phyloP scores from a whole-genome alignment of 2,113 vertebrate species.

The Pipa parva region DNA sequence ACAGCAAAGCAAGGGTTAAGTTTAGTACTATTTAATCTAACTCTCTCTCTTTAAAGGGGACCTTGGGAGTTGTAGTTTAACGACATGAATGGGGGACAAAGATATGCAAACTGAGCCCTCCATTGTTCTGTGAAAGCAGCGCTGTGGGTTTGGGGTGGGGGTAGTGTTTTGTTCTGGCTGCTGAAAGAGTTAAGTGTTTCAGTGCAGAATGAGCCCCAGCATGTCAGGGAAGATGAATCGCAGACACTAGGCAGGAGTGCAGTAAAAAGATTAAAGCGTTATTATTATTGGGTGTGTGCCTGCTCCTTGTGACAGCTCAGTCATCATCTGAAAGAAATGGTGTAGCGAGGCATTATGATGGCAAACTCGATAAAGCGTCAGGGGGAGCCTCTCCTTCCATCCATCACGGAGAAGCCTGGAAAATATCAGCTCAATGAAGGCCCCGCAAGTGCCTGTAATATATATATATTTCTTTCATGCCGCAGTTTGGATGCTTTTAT shows the following conservation, averaged over 20 bases:
- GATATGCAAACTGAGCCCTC: too few species aligned
- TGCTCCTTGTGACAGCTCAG: conserved; percentile 75
- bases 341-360: conserved; percentile 94
- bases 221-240: conserved; percentile 83
- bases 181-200: neutral
- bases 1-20: too few species aligned
- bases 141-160: neutral
- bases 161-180: neutral
- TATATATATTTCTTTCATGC: conserved; percentile 60
- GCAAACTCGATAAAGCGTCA: conserved; percentile 99
- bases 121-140: too few species aligned
- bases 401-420: conserved; percentile 68
- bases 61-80: too few species aligned
- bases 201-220: conserved; percentile 69
- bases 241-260: conserved; percentile 74
- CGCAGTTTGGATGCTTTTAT: conserved; percentile 65
- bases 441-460: conserved; percentile 99
- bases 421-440: conserved; percentile 73
- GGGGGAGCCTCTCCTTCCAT: conserved; percentile 78
- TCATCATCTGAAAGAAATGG: conserved; percentile 89
- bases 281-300: conserved; percentile 67
- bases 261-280: conserved; percentile 81
- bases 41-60: too few species aligned
- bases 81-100: too few species aligned
- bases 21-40: too few species aligned